Evolutionary conservation across 2,888 invertebrate species (phyloP).

Genomic region (Tineola bisselliella): DNA sequence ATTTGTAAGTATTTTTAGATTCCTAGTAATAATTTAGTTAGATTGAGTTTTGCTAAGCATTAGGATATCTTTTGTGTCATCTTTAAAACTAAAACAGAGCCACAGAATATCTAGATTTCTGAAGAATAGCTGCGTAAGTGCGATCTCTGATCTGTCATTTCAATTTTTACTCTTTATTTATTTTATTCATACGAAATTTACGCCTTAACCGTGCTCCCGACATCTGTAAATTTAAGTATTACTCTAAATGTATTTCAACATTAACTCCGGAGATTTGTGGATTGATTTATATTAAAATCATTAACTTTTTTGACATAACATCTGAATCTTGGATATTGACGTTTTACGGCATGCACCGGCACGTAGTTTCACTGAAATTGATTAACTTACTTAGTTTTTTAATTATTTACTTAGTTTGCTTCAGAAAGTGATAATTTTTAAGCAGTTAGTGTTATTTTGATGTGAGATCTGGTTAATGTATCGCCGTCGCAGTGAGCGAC

Average conservation of each 20-base stretch:
- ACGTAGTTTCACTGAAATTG: constrained; percentile 27
- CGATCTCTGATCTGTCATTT: constrained; percentile 43
- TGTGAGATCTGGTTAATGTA: not conserved
- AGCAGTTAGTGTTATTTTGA: not conserved
- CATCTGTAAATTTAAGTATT: not conserved
- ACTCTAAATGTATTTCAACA: not conserved
- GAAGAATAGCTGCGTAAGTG: not conserved
- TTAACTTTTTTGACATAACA: not conserved
- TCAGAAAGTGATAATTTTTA: not conserved
- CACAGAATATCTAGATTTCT: not conserved
- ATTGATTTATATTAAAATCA: not conserved
- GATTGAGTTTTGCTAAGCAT: constrained; percentile 25
- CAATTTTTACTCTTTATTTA: constrained; percentile 57
- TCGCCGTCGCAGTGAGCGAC: not conserved
- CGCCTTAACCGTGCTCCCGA: constrained; percentile 39
- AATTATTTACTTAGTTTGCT: too few relatives aligned
- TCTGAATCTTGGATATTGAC: not conserved
- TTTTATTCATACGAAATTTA: constrained; percentile 61
- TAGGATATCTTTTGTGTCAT: not conserved
- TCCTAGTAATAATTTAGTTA: constrained; percentile 48
- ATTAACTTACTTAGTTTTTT: not conserved
- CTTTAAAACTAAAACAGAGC: not conserved
- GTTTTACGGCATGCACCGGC: constrained; percentile 40
- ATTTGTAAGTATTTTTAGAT: constrained; percentile 68
- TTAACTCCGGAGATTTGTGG: not conserved